Evolutionary conservation across 2,888 invertebrate genomes (phyloP).

Genomic region (Erebia palarica): DNA sequence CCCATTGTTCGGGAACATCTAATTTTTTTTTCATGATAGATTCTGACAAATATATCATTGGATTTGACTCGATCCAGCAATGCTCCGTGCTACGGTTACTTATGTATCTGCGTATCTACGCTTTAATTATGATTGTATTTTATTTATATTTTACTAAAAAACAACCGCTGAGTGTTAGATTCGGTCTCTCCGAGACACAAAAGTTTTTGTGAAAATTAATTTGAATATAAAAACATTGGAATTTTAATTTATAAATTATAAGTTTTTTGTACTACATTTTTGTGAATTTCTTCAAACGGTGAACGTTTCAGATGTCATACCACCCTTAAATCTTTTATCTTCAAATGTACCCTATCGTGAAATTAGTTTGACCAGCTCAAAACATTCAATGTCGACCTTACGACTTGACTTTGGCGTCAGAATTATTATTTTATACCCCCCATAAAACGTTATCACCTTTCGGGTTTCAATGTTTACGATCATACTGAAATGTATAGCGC

Average conservation of each 20-base stretch:
- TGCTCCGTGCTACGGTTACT: no score
- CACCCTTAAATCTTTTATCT: background rate
- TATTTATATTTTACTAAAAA: no score
- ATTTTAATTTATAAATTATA: no score
- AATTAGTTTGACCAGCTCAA: background rate
- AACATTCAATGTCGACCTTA: background rate
- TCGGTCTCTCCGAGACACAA: no score
- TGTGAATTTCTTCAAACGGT: background rate
- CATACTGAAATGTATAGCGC: constrained; percentile 5
- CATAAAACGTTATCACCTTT: constrained; percentile 20
- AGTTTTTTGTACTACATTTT: no score
- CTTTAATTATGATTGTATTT: no score
- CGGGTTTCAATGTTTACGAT: constrained; percentile 18
- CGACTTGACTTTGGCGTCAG: background rate
- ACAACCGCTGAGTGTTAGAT: no score
- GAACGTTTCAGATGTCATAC: background rate
- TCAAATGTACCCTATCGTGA: background rate
- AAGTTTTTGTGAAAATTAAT: no score
- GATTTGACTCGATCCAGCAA: no score
- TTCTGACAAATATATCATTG: no score
- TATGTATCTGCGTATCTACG: no score
- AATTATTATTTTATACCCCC: constrained; percentile 4
- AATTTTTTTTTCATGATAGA: background rate
- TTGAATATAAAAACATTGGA: no score
- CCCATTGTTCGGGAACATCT: background rate